Evolutionary conservation across 1,140 invertebrate species (phyloP), one percentile per base, ranked within the genome.

Genomic region (Nephila pilipes): DNA sequence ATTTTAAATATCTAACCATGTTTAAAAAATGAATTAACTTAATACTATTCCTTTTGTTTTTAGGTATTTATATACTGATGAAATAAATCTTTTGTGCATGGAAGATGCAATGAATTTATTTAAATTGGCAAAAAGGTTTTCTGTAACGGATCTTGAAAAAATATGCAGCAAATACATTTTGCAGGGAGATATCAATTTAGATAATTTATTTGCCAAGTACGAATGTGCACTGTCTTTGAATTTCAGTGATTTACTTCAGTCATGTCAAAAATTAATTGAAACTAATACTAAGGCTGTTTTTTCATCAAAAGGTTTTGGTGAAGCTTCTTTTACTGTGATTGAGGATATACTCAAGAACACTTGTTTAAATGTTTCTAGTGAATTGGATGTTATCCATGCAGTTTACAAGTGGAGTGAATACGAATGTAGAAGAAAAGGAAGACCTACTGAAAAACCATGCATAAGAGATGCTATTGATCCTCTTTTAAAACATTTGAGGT

Each of bases 61-160:
- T 57, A 89, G 87, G 38, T 89, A 89, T 18, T 36, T 89, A 32
- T 89, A 89, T 36, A 89, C 87, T 32, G 65, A 75, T 57, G 29
- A 79, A 89, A 16, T 89, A 25, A 79, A 32, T 14, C 29, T 89
- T 22, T 14, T 36, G 18, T 32, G 38, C 22, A 79, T 79, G 46
- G 87, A 89, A n/a, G 69, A 80, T 60, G 87, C 87, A 29, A 16
- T 69, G 5, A 54, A 89, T 54, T 10, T 89, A 3, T 57, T 54
- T 36, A 75, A 20, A 22, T 58, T 89, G 16, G 55, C 87, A 8
- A 32, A 25, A 22, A 79, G 12, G 2, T 90, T 25, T 80, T 25
- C 6, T 22, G 38, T 90, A 32, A 25, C 14, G 20, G 65, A 90
- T 55, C 65, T 90, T 8, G 32, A 79, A 32, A 58, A 32, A 18